Conservation (phyloP, 2,888 invertebrate genomes). For the Eristalis intricaria region DNA sequence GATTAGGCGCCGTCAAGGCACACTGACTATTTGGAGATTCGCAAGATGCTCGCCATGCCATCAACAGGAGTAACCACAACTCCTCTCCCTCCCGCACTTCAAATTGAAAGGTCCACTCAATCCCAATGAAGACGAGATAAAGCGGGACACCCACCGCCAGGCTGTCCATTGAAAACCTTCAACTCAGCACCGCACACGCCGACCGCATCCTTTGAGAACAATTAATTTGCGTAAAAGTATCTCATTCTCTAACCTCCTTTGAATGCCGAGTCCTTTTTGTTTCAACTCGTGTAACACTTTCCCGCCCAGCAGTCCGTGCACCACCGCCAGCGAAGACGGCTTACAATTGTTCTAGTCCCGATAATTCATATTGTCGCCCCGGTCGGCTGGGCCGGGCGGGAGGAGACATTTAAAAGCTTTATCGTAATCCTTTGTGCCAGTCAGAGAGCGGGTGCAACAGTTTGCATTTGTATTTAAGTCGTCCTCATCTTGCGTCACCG, state of each 20-base stretch:
- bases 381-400: neutral
- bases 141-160: neutral
- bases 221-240: slow-evolving; percentile 66
- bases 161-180: neutral
- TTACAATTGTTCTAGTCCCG: slow-evolving; percentile 51
- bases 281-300: slow-evolving; percentile 25
- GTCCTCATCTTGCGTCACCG: neutral
- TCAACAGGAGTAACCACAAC: too few species aligned
- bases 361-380: slow-evolving; percentile 55
- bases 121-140: neutral
- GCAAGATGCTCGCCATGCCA: too few species aligned
- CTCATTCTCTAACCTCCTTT: slow-evolving; percentile 58
- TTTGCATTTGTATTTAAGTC: slow-evolving; percentile 43
- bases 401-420: slow-evolving; percentile 64
- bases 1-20: too few species aligned
- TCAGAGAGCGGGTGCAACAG: slow-evolving; percentile 51
- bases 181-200: neutral
- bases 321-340: slow-evolving; percentile 13
- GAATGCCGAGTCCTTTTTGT: slow-evolving; percentile 39
- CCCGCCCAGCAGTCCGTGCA: neutral
- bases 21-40: too few species aligned
- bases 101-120: too few species aligned
- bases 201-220: slow-evolving; percentile 29
- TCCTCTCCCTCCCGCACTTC: too few species aligned
- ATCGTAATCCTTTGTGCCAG: slow-evolving; percentile 60